Evolutionary conservation across 2,888 invertebrate species (phyloP), one percentile per base, ranked within the genome.

Genomic region (Heteropelma amictum): DNA sequence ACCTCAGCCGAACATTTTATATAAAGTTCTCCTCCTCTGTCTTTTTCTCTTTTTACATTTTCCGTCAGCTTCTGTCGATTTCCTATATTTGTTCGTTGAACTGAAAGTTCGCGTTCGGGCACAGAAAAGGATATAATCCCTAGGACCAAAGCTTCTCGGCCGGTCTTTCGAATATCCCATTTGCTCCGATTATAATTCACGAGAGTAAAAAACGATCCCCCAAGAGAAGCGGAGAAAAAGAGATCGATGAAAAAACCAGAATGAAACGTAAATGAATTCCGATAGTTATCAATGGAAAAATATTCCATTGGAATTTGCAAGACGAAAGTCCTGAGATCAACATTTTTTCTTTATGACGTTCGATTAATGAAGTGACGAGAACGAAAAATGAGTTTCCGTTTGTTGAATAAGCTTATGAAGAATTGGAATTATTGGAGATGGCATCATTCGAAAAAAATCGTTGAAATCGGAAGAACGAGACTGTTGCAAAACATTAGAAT

Each of bases 201-300:
- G 47, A n/a, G 38, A 51, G 35, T 12, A 28, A 53, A 28, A 33
- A 30, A 19, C 56, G 38, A 47, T 23, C 12, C 5, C 38, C 5
- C 12, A 38, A 38, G 38, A 19, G 23, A 19, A 26, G 40, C 28
- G 23, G 26, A 58, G 8, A 17, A 38, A 23, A n/a, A 58, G 30
- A 26, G 33, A 58, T 26, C 10, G 63, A 38, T 35, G 56, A 75
- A 75, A 45, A 67, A 71, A 71, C n/a, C n/a, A n/a, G n/a, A n/a
- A n/a, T n/a, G 40, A 56, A 65, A 51, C 49, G 61, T 28, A 53
- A 75, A 75, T 75, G 61, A 71, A 75, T 71, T 71, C 56, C 35
- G 60, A 61, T 23, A 33, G 49, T 67, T 67, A 65, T 70, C 67
- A 67, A 71, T 75, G 71, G 71, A 75, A 71, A 75, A 71, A 75